phyloP scores from a whole-genome alignment of 2,113 vertebrate genomes.

The Oreochromis spilurus region DNA sequence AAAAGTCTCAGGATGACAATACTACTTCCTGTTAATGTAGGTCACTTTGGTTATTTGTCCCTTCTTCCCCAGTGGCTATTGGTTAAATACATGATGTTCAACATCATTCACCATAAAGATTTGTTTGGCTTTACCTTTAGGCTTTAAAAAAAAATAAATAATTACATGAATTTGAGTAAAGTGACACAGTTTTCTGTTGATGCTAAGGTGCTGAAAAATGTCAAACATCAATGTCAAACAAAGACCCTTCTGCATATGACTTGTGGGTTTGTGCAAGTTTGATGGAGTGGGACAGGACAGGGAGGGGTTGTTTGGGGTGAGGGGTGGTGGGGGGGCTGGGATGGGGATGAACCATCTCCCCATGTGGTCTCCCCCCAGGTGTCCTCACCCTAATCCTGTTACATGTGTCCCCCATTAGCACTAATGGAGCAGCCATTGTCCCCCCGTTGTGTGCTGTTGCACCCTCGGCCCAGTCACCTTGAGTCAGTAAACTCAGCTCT shows the following conservation, averaged over 20 bases:
- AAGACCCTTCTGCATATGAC: not conserved
- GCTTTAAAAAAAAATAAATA: not conserved
- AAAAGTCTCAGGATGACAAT: not conserved
- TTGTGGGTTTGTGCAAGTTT: constrained; percentile 30
- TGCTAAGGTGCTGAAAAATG: not conserved
- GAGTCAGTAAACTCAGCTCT: constrained; percentile 62
- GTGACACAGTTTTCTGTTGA: not conserved
- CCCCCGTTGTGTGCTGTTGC: constrained; percentile 20
- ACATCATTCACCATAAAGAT: not conserved
- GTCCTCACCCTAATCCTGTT: constrained; percentile 70
- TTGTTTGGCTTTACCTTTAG: not conserved
- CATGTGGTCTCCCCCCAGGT: constrained; percentile 71
- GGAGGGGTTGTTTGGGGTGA: not conserved
- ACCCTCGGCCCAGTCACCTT: constrained; percentile 59
- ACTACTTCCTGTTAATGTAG: not conserved
- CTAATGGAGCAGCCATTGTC: constrained; percentile 69
- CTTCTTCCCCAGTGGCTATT: not conserved
- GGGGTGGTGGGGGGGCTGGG: not conserved
- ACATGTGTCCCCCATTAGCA: constrained; percentile 72
- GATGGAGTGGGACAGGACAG: constrained; percentile 50
- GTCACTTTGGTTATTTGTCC: not conserved
- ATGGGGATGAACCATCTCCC: constrained; percentile 42
- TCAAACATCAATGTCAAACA: not conserved
- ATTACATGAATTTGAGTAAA: not conserved
- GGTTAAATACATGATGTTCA: not conserved